Evolutionary conservation across 2,113 vertebrate genomes (phyloP), one percentile per base, ranked within the genome.

Genomic region (Daubentonia madagascariensis): DNA sequence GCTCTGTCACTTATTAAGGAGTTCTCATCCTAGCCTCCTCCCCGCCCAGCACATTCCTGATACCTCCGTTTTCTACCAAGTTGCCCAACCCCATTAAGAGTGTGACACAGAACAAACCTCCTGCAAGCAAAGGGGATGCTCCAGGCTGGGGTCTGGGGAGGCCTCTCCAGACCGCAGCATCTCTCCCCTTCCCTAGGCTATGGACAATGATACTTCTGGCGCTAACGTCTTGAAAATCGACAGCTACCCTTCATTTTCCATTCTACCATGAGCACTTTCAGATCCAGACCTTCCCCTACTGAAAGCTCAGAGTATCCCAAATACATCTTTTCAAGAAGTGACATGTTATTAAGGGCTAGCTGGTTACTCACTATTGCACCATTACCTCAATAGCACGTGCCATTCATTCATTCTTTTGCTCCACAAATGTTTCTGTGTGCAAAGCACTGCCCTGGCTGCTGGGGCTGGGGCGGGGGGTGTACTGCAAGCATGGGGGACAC

Each of bases 261-360:
- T 70, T 78, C 25, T 23, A 35, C 40, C 25, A 89, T 37, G 40
- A 65, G 11, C 28, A 85, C 20, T 85, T 91, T 61, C 17, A 92
- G 48, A 70, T 59, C 52, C 40, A 67, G 28, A 37, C 20, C 48
- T 85, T 67, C 45, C 52, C 10, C 23, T 40, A 1, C 5, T 40
- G 28, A 70, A 92, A 85, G 54, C 30, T 86, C 54, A 93, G 45
- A 22, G 9, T 48, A 67, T 45, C 45, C 78, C 12, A 43, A 90
- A 81, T 23, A 52, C 4, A 40, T 68, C 28, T 85, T 80, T 91
- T 68, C 7, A 78, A 84, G 95, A 65, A 85, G 50, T 37, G 67
- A 67, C 85, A 10, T 57, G 23, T 65, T 61, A 28, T 54, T 6
- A 54, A 13, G 5, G 75, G 14, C 28, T 48, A 67, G 63, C 8